Evolutionary conservation across 2,888 invertebrate species (phyloP).

Genomic region (Yponomeuta sedellus): DNA sequence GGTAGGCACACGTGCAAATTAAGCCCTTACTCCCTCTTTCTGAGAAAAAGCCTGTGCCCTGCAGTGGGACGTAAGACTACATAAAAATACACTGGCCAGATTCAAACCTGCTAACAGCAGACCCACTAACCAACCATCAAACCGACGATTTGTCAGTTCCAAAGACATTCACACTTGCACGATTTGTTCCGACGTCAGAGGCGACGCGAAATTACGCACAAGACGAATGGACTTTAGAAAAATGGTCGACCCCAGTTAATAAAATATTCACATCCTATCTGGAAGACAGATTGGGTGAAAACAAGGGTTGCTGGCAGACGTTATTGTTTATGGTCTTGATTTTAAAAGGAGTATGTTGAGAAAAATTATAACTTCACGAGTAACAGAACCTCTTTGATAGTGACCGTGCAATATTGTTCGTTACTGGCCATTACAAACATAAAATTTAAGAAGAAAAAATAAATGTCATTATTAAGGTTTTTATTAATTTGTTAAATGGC

Average conservation of each 20-base stretch:
- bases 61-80: no score
- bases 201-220: constrained; percentile 51
- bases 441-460: no score
- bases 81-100: no score
- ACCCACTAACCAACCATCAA: neutral
- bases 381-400: neutral
- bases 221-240: constrained; percentile 49
- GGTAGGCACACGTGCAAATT: no score
- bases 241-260: constrained; percentile 46
- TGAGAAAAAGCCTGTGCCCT: no score
- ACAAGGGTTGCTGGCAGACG: constrained; percentile 8
- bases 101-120: no score
- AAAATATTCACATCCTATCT: constrained; percentile 46
- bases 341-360: neutral
- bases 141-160: constrained; percentile 10
- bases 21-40: no score
- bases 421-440: no score
- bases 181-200: constrained; percentile 53
- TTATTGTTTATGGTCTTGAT: constrained; percentile 4
- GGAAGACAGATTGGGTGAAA: constrained; percentile 19
- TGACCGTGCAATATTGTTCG: no score
- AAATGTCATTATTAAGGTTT: no score
- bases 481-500: no score
- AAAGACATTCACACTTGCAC: constrained; percentile 28
- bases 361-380: neutral